Evolutionary conservation across 2,113 vertebrate genomes (phyloP).

Genomic region (Micromys minutus): DNA sequence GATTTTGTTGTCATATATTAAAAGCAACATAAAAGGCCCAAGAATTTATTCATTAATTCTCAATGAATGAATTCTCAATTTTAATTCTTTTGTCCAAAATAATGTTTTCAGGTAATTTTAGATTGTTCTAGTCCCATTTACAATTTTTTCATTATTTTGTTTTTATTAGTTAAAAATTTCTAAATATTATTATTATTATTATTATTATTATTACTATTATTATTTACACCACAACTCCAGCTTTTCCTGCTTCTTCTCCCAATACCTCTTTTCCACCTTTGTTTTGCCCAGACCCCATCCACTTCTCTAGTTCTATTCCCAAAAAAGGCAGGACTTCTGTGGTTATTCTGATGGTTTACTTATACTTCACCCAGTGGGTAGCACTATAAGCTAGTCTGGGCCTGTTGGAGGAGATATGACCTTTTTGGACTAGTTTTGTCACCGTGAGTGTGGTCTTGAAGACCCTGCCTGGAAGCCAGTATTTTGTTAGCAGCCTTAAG

Average conservation of each 20-base stretch:
- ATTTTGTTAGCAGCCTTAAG: too few relatives aligned
- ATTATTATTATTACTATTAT: too few relatives aligned
- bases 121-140: background rate
- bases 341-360: background rate
- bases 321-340: background rate
- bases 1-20: background rate
- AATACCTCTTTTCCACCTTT: background rate
- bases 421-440: too few relatives aligned
- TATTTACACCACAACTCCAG: background rate
- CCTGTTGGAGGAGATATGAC: too few relatives aligned
- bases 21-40: background rate
- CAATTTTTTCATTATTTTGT: background rate
- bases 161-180: background rate
- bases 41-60: background rate
- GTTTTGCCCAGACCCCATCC: background rate
- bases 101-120: background rate
- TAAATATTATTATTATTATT: background rate
- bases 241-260: background rate
- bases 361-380: too few relatives aligned
- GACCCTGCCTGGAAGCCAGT: too few relatives aligned
- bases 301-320: background rate
- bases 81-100: background rate
- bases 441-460: too few relatives aligned
- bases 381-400: too few relatives aligned
- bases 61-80: background rate